These are phyloP conservation scores for Macropodus opercularis DNA, from an alignment of 2,797 vertebrate genomes.

Conservation along the genomic window DNA sequence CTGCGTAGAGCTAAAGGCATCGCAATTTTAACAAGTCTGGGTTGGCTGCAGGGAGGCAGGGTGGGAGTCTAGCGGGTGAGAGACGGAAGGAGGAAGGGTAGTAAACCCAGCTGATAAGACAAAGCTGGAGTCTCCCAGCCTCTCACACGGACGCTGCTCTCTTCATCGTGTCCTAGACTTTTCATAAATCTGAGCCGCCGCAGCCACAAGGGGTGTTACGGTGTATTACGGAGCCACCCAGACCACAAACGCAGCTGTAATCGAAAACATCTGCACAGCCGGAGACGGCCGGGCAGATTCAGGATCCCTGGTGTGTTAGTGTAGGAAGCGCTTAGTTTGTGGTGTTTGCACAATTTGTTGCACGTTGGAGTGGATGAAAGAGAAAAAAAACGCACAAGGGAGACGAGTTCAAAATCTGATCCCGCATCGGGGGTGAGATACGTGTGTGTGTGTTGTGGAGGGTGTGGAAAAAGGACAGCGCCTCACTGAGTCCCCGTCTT, in stretches of 20 bases:
- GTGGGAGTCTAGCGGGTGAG: background rate
- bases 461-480: constrained; percentile 66
- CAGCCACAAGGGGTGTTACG: constrained; percentile 55
- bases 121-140: constrained; percentile 48
- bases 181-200: constrained; percentile 51
- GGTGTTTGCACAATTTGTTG: constrained; percentile 11
- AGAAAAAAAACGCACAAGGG: background rate
- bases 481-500: constrained; percentile 68
- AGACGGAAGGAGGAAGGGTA: background rate
- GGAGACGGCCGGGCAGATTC: constrained; percentile 39
- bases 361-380: constrained; percentile 4
- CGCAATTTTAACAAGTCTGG: constrained; percentile 46
- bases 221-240: constrained; percentile 32
- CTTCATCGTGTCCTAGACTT: constrained; percentile 65
- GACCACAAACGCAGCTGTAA: constrained; percentile 63
- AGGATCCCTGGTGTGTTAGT: constrained; percentile 31
- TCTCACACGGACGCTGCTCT: constrained; percentile 27
- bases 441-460: constrained; percentile 35
- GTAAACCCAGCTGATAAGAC: constrained; percentile 44
- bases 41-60: constrained; percentile 34
- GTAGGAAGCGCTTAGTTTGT: constrained; percentile 2
- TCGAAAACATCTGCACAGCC: constrained; percentile 65
- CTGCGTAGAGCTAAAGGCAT: constrained; percentile 43
- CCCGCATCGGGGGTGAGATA: constrained; percentile 54
- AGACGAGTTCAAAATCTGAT: constrained; percentile 35